These are phyloP conservation scores for Siphamia tubifer DNA, from an alignment of 2,113 vertebrate genomes.

Conservation along the genomic window DNA sequence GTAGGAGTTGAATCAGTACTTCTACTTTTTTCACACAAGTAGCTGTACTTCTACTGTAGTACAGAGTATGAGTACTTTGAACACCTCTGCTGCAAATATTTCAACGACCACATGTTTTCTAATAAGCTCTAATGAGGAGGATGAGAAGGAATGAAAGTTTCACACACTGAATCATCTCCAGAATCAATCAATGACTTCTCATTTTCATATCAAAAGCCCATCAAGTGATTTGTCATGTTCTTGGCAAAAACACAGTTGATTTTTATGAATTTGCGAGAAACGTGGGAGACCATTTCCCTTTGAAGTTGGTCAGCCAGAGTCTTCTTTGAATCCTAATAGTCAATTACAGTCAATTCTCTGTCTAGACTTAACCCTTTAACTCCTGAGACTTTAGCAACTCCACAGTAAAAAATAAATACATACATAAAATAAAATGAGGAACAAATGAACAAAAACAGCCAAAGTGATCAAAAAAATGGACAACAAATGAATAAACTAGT, in stretches of 20 bases:
- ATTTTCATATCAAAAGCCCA: conserved; percentile 9
- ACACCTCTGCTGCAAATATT: neutral
- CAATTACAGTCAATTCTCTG: neutral
- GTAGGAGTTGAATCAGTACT: too few species aligned
- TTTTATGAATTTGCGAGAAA: conserved; percentile 28
- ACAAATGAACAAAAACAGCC: too few species aligned
- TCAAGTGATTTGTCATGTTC: conserved; percentile 12
- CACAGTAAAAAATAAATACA: too few species aligned
- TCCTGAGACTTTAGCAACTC: too few species aligned
- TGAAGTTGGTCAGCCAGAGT: neutral
- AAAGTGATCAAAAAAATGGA: too few species aligned
- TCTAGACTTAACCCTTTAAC: neutral
- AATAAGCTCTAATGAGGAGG: neutral
- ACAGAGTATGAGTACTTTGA: too few species aligned
- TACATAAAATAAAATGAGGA: too few species aligned
- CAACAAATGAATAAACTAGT: too few species aligned
- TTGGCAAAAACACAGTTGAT: conserved; percentile 15
- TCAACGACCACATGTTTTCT: neutral
- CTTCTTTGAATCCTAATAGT: neutral
- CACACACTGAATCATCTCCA: conserved; percentile 34
- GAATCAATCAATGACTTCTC: neutral
- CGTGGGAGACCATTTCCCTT: conserved; percentile 33
- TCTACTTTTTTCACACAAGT: too few species aligned
- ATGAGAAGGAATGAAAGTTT: conserved; percentile 19
- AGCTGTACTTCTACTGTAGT: too few species aligned